These are phyloP conservation scores for Scomber colias DNA, from an alignment of 2,113 vertebrate species.

Conservation along the genomic window DNA sequence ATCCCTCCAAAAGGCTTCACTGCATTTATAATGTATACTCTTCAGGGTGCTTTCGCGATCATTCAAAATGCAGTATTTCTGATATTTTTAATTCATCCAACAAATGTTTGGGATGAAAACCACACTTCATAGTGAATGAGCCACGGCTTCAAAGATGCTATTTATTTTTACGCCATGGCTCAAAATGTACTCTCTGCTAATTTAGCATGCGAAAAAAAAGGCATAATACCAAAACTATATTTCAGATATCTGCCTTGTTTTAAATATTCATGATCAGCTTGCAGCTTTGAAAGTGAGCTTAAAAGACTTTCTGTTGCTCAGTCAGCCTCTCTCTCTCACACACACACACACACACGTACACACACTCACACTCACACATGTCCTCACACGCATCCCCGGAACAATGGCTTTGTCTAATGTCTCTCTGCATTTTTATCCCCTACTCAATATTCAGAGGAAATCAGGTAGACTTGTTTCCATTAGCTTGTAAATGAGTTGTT, in stretches of 20 bases:
- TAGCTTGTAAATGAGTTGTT: constrained; percentile 71
- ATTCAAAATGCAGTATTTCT: constrained; percentile 47
- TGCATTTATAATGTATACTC: constrained; percentile 50
- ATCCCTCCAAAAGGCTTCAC: constrained; percentile 54
- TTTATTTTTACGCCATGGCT: constrained; percentile 53
- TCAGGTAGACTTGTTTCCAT: constrained; percentile 67
- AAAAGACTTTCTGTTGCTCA: constrained; percentile 50
- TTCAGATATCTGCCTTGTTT: constrained; percentile 64
- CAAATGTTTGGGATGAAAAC: constrained; percentile 60
- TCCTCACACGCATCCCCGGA: neutral
- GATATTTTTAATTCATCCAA: constrained; percentile 49
- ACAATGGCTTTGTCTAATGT: constrained; percentile 5
- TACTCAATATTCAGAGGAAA: constrained; percentile 64
- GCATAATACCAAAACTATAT: constrained; percentile 49
- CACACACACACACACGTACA: neutral
- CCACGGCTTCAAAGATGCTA: constrained; percentile 60
- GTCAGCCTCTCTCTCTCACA: constrained; percentile 23
- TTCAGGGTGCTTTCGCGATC: constrained; percentile 9
- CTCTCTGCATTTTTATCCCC: constrained; percentile 31
- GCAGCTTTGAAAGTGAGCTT: constrained; percentile 74
- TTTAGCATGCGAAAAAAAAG: constrained; percentile 53
- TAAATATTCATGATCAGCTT: constrained; percentile 78
- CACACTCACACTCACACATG: too few relatives aligned
- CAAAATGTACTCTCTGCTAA: constrained; percentile 51
- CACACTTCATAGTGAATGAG: constrained; percentile 39